Evolutionary conservation across 2,113 vertebrate species (phyloP).

Genomic region (Phaethornis superciliosus): DNA sequence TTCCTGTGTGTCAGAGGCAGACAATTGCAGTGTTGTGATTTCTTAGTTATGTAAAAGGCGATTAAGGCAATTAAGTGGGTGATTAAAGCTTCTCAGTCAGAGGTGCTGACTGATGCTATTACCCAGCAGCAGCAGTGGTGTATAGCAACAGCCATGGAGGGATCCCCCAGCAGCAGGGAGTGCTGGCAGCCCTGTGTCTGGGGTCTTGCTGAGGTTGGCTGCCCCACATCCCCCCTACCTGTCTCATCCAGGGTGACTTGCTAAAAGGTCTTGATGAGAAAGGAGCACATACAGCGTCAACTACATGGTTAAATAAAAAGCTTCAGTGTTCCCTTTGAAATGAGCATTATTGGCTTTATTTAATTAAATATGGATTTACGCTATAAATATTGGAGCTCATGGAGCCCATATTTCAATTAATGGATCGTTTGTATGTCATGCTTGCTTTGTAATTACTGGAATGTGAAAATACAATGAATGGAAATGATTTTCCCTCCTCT

Average conservation of each 20-base stretch:
- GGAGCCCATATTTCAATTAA: constrained; percentile 80
- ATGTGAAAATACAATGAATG: constrained; percentile 69
- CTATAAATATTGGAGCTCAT: constrained; percentile 77
- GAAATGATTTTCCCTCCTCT: constrained; percentile 64
- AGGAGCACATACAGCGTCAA: constrained; percentile 3
- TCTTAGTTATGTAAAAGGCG: constrained; percentile 72
- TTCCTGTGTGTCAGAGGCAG: constrained; percentile 54
- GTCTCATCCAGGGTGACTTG: not conserved
- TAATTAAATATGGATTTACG: constrained; percentile 84
- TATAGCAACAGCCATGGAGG: not conserved
- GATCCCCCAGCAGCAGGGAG: not conserved
- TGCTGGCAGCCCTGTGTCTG: not conserved
- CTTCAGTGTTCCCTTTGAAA: constrained; percentile 73
- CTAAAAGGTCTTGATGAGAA: not conserved
- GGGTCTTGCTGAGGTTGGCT: not conserved
- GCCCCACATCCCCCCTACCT: not conserved
- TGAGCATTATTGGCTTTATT: constrained; percentile 81
- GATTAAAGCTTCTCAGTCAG: constrained; percentile 74
- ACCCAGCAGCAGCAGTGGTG: not conserved
- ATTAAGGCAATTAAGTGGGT: constrained; percentile 75
- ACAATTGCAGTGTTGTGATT: constrained; percentile 71
- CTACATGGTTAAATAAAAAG: constrained; percentile 69
- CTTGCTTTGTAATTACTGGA: constrained; percentile 80
- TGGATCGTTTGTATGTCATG: constrained; percentile 80
- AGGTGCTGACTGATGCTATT: constrained; percentile 70